Conservation (phyloP, 2,888 invertebrate species). For the Drosophila suboccidentalis region DNA sequence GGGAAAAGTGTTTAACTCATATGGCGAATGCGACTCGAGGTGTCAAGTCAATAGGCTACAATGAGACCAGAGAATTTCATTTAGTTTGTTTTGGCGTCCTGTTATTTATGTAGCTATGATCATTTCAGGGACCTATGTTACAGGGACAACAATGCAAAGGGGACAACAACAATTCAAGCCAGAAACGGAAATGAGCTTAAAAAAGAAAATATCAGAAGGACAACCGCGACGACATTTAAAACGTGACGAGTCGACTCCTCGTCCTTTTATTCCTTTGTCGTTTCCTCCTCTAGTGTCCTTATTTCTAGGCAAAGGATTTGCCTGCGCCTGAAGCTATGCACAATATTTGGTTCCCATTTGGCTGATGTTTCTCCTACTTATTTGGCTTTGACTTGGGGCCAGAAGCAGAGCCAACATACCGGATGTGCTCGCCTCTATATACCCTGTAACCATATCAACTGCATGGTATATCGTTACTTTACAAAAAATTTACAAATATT, state of each 20-base stretch:
- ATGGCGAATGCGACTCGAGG: neutral
- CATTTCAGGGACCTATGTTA: conserved; percentile 31
- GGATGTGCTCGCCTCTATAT: conserved; percentile 25
- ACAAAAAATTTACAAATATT: too few species aligned
- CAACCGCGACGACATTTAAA: conserved; percentile 73
- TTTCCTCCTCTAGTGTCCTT: neutral
- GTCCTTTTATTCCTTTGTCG: neutral
- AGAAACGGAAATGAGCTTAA: conserved; percentile 68
- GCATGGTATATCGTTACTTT: neutral
- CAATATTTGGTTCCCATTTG: conserved; percentile 58
- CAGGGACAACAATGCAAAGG: neutral
- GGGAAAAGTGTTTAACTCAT: neutral
- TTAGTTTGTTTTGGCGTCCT: conserved; percentile 8
- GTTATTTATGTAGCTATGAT: conserved; percentile 32
- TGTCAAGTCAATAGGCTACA: conserved; percentile 9
- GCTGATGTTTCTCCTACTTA: conserved; percentile 60
- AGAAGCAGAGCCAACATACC: conserved; percentile 24
- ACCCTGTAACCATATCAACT: conserved; percentile 4
- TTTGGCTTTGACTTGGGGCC: conserved; percentile 41
- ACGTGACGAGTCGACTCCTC: conserved; percentile 61
- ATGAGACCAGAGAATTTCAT: conserved; percentile 2
- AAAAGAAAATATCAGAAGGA: conserved; percentile 55
- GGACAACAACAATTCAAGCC: conserved; percentile 28
- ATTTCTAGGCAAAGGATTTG: neutral
- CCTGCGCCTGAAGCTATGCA: conserved; percentile 54